phyloP scores from a whole-genome alignment of 2,113 vertebrate genomes.

The Phaethon lepturus region DNA sequence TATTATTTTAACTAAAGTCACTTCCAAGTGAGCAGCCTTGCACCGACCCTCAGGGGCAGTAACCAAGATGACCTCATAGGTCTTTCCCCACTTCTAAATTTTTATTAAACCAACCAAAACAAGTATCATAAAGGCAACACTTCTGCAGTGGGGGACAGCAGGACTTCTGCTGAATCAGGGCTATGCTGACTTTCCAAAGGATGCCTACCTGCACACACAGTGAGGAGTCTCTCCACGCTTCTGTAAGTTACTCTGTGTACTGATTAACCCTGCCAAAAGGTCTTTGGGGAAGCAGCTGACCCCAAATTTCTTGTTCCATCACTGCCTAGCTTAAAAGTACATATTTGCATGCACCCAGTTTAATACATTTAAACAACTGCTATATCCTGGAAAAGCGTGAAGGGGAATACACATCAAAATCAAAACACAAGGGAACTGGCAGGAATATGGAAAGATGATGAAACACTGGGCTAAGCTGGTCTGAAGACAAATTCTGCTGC shows the following conservation, averaged over 20 bases:
- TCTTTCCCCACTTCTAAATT: conserved; percentile 8
- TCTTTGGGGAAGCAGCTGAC: conserved; percentile 1
- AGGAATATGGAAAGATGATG: background rate
- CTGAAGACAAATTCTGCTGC: background rate
- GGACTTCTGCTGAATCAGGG: conserved; percentile 2
- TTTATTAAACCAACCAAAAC: conserved; percentile 48
- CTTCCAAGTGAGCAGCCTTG: conserved; percentile 43
- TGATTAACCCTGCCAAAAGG: background rate
- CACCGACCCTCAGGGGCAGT: conserved; percentile 27
- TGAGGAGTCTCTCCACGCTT: rapidly evolving
- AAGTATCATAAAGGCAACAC: background rate
- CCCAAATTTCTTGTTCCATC: conserved; percentile 15
- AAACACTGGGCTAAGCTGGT: background rate
- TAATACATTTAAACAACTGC: conserved; percentile 37
- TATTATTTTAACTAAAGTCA: conserved; percentile 72
- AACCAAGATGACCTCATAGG: conserved; percentile 41
- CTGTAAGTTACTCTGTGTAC: background rate
- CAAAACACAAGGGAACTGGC: background rate
- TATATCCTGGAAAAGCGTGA: background rate
- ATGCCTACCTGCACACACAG: background rate
- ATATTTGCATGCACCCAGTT: background rate
- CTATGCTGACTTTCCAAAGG: background rate
- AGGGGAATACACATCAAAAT: background rate
- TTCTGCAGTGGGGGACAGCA: background rate
- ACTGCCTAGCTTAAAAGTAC: background rate